Conservation (phyloP, 2,797 vertebrate genomes). For the Microhierax caerulescens region DNA sequence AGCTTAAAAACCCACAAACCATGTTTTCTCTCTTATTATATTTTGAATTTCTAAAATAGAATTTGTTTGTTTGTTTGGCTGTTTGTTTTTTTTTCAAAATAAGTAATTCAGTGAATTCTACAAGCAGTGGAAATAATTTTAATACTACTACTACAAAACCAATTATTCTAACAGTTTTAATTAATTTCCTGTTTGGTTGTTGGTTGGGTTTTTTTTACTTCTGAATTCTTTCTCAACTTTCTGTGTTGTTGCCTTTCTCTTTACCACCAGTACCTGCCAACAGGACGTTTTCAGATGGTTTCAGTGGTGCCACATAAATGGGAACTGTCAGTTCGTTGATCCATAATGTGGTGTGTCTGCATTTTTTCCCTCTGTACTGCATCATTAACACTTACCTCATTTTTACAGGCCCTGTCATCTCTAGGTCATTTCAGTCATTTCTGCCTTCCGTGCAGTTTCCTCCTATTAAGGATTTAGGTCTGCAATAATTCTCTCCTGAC, state of each 20-base stretch:
- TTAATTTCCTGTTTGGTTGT: background rate
- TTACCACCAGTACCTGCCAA: background rate
- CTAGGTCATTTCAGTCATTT: background rate
- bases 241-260: background rate
- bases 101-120: background rate
- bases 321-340: background rate
- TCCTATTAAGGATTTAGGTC: background rate
- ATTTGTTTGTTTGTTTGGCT: background rate
- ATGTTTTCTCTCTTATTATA: background rate
- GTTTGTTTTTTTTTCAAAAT: background rate
- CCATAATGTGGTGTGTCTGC: background rate
- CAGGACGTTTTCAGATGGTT: background rate
- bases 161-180: background rate
- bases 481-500: background rate
- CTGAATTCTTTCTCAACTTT: background rate
- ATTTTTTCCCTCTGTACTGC: background rate
- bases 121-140: background rate
- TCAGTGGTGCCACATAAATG: background rate
- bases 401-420: background rate
- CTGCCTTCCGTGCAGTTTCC: slow-evolving; percentile 7
- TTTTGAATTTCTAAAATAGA: background rate
- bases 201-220: background rate
- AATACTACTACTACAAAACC: background rate
- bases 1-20: background rate
- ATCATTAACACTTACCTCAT: background rate